These are phyloP conservation scores for Porites lutea DNA, from an alignment of 64 coral and sea anemone genomes.

Conservation along the genomic window DNA sequence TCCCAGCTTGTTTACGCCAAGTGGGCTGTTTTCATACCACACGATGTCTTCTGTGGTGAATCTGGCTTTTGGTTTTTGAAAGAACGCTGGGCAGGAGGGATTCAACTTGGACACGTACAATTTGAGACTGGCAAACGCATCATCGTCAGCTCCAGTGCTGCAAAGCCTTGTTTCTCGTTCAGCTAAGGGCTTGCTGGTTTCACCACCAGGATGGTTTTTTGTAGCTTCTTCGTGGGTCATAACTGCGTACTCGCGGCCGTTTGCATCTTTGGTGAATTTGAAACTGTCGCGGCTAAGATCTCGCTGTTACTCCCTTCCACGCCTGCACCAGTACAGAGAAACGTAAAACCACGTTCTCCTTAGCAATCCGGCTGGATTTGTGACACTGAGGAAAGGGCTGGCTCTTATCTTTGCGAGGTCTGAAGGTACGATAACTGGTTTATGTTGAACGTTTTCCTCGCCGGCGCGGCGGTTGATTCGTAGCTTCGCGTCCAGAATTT, in stretches of 20 bases:
- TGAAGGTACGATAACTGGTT: no score
- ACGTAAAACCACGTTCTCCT: no score
- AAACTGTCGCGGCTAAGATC: conserved; percentile 35
- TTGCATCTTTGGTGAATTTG: not conserved
- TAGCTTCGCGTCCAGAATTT: conserved; percentile 46
- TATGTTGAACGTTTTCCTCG: no score
- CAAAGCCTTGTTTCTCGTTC: conserved; percentile 18
- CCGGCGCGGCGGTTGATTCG: no score
- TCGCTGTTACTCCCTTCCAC: conserved; percentile 45
- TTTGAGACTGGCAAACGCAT: conserved; percentile 11
- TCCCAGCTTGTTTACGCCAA: conserved; percentile 35
- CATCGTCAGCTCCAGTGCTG: not conserved
- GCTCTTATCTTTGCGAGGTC: no score
- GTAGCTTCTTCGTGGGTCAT: conserved; percentile 10
- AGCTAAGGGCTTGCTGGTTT: not conserved
- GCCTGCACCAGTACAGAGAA: conserved; percentile 52
- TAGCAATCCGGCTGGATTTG: no score
- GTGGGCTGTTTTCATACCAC: conserved; percentile 47
- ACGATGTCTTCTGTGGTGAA: not conserved
- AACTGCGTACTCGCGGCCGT: not conserved
- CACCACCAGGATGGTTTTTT: conserved; percentile 39
- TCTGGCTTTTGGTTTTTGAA: not conserved
- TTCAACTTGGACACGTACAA: conserved; percentile 6
- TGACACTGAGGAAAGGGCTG: no score
- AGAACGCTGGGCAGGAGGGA: not conserved